Evolutionary conservation across 2,113 vertebrate genomes (phyloP), one percentile per base, ranked within the genome.

Genomic region (Siniperca knerii): DNA sequence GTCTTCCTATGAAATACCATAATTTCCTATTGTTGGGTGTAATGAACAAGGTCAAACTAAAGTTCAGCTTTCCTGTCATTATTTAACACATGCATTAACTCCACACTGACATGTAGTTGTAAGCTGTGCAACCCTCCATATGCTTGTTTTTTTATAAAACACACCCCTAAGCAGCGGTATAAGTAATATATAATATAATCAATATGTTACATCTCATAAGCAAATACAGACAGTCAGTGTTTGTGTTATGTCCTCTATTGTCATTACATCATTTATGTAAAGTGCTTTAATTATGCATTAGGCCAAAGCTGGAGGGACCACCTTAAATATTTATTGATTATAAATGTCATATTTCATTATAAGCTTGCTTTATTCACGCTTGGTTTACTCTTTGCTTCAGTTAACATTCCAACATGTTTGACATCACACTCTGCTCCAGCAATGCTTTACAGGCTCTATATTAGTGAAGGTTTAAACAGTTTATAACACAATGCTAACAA

Each of bases 301-400:
- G 65, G 25, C 62, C 40, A 81, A 82, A 76, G 75, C 80, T 86
- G 46, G 66, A 68, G 66, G 62, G 81, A 78, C 74, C 65, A 75
- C 62, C 81, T 87, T 87, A 87, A 90, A 92, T 84, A 92, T 91
- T 91, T 93, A 91, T 87, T 87, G 81, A 91, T 88, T 83, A 77
- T 87, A 91, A 90, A 87, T 83, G 88, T 89, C 70, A 72, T 50
- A 83, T 80, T 87, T 89, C 75, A 91, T 89, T 86, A 85, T 84
- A 90, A 91, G 86, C 71, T 15, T 78, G 52, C 80, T 84, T 90
- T 85, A 81, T 87, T 91, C 84, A 89, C 23, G 35, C 50, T 76
- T 82, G 10, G 89, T 92, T 90, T 94, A 92, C 61, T 33, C 40
- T 81, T 77, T 76, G 72, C 75, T 75, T 84, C 55, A 65, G 83